Evolutionary conservation across 2,888 invertebrate species (phyloP).

Genomic region (Drosophila borealis): DNA sequence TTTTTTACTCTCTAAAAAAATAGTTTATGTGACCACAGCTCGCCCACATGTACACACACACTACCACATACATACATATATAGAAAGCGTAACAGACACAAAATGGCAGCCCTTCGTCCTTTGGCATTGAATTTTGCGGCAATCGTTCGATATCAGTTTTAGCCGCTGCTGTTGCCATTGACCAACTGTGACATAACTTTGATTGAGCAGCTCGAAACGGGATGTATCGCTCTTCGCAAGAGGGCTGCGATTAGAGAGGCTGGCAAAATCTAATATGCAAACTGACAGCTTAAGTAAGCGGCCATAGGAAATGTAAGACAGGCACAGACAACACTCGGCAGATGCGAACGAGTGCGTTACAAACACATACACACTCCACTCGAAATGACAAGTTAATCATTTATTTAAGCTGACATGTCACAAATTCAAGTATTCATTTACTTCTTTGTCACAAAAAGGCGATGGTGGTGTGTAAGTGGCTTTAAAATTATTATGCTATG

Average conservation of each 20-base stretch:
- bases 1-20: conserved; percentile 28
- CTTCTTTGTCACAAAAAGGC: conserved; percentile 39
- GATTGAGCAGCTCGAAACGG: conserved; percentile 54
- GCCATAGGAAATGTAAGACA: conserved; percentile 60
- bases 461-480: background rate
- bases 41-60: conserved; percentile 10
- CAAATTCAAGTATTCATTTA: conserved; percentile 78
- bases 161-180: conserved; percentile 22
- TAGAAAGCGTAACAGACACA: background rate
- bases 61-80: background rate
- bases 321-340: conserved; percentile 41
- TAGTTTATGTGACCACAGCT: conserved; percentile 51
- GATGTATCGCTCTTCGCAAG: conserved; percentile 4
- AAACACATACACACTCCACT: conserved; percentile 29
- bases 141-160: conserved; percentile 24
- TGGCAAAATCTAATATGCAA: conserved; percentile 66
- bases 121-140: conserved; percentile 42
- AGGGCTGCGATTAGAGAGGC: conserved; percentile 10
- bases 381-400: conserved; percentile 76
- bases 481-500: conserved; percentile 28
- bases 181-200: conserved; percentile 66
- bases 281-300: conserved; percentile 76
- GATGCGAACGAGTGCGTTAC: conserved; percentile 27
- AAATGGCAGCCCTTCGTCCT: conserved; percentile 11
- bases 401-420: conserved; percentile 78